Conservation (phyloP, 2,113 vertebrate genomes). For the Alces alces region DNA sequence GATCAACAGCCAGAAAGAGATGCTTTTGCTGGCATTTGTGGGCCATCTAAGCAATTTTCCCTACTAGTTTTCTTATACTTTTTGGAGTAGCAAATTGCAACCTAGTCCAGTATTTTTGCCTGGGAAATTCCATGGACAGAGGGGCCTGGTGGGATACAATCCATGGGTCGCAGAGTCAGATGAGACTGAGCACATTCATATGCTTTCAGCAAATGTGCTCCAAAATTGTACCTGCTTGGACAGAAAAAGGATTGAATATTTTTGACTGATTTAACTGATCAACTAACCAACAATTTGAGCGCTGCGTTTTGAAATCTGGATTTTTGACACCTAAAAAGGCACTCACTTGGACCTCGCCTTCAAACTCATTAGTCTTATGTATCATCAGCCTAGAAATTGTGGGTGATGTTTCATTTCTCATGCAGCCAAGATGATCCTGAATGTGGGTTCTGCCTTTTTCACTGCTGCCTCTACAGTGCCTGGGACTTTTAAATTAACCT, state of each 20-base stretch:
- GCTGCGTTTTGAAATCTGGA: not conserved
- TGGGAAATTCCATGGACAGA: not conserved
- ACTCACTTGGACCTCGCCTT: not conserved
- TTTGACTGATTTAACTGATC: not conserved
- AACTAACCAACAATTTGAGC: not conserved
- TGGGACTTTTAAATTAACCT: not conserved
- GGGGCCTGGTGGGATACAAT: not conserved
- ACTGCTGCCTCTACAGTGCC: not conserved
- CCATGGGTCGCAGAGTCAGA: rapidly evolving
- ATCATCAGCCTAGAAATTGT: not conserved
- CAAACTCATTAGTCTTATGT: not conserved
- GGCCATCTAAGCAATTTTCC: not conserved
- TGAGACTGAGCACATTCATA: not conserved
- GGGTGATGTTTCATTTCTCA: not conserved
- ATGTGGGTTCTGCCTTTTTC: not conserved
- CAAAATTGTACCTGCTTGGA: not conserved
- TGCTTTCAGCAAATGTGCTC: not conserved
- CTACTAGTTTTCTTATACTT: not conserved
- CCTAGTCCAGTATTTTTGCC: not conserved
- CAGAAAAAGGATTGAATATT: not conserved
- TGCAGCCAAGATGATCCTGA: not conserved
- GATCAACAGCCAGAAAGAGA: not conserved
- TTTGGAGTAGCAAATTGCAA: not conserved
- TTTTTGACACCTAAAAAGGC: not conserved
- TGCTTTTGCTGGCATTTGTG: not conserved